phyloP scores from a whole-genome alignment of 2,888 invertebrate species.

The Chaitophorus viminalis region DNA sequence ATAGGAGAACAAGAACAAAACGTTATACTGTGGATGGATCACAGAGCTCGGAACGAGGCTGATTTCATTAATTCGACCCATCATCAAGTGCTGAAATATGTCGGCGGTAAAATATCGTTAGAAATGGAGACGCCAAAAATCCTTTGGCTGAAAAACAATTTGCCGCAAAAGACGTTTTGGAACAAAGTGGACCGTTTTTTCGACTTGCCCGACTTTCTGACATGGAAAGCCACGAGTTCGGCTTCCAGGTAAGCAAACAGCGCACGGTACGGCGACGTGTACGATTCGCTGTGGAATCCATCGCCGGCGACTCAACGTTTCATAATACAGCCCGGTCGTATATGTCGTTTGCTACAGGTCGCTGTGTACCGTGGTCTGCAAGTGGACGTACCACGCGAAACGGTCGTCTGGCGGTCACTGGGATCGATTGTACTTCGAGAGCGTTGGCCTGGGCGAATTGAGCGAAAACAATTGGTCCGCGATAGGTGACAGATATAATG shows the following conservation, averaged over 20 bases:
- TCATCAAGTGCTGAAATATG: conserved; percentile 82
- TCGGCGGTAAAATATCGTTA: conserved; percentile 92
- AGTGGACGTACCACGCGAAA: conserved; percentile 86
- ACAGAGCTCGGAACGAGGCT: conserved; percentile 84
- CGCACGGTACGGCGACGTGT: neutral
- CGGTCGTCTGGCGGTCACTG: conserved; percentile 74
- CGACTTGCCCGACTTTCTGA: conserved; percentile 87
- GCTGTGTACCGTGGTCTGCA: conserved; percentile 90
- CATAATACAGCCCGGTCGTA: too few relatives aligned
- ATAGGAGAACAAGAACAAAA: conserved; percentile 78
- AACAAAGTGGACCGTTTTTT: conserved; percentile 79
- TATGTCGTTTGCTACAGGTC: conserved; percentile 73
- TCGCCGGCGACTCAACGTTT: neutral
- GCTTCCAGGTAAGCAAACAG: conserved; percentile 71
- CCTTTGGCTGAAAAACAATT: conserved; percentile 86
- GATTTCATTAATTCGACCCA: conserved; percentile 79
- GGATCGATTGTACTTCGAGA: conserved; percentile 77
- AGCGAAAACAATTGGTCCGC: conserved; percentile 74
- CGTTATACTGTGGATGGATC: conserved; percentile 93
- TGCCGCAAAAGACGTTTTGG: conserved; percentile 74
- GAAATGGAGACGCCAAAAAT: conserved; percentile 97
- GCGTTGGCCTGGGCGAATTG: conserved; percentile 82
- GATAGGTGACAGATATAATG: conserved; percentile 72
- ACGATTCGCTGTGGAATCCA: too few relatives aligned
- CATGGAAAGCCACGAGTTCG: conserved; percentile 88